Conservation (phyloP, 2,113 vertebrate genomes). For the Vidua chalybeata region DNA sequence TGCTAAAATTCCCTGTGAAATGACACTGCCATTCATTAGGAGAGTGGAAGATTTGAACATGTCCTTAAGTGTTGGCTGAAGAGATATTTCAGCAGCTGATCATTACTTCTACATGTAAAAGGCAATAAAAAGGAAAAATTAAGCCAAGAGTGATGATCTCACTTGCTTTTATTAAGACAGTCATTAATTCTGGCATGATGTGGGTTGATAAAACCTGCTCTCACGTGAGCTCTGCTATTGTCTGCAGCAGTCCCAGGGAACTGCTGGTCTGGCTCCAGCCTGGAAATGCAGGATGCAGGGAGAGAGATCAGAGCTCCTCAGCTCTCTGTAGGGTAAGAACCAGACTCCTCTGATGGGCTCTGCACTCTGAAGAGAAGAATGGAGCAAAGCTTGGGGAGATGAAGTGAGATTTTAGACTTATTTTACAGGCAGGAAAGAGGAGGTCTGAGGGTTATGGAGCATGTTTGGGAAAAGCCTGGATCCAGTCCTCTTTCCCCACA, state of each 20-base stretch:
- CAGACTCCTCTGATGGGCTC: not conserved
- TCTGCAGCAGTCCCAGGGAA: not conserved
- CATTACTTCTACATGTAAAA: conserved; percentile 40
- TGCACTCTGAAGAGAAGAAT: not conserved
- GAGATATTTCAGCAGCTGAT: conserved; percentile 47
- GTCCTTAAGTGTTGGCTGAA: conserved; percentile 13
- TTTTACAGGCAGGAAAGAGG: not conserved
- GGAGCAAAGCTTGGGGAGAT: not conserved
- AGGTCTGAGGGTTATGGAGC: not conserved
- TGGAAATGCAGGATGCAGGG: not conserved
- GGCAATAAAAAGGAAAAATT: conserved; percentile 47
- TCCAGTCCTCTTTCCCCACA: not conserved
- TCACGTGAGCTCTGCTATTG: not conserved
- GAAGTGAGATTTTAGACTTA: not conserved
- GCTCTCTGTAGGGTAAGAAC: rapidly evolving
- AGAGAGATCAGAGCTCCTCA: not conserved
- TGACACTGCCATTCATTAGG: conserved; percentile 18
- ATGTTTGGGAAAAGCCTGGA: not conserved
- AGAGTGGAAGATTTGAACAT: not conserved
- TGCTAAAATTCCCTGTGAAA: not conserved
- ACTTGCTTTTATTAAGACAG: conserved; percentile 25
- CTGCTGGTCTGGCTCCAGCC: not conserved
- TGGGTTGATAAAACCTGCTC: not conserved
- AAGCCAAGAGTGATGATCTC: conserved; percentile 54
- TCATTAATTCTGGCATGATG: conserved; percentile 6